Percentiles rank a stretch among this genome's conserved stretches.
phyloP scores from a whole-genome alignment of 2,113 vertebrate genomes.

The Girardinichthys multiradiatus region DNA sequence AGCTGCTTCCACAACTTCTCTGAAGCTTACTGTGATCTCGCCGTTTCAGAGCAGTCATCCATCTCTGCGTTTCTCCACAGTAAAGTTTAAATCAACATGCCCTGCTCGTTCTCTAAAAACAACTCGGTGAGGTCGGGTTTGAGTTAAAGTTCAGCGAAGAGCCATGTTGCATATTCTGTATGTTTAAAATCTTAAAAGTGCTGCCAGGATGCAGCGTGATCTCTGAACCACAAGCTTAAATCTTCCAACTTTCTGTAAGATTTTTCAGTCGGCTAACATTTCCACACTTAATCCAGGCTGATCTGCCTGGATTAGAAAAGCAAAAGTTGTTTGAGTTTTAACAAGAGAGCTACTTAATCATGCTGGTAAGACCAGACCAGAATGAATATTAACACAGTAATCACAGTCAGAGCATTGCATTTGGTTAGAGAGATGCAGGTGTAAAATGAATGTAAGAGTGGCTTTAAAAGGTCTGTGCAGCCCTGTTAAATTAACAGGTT shows the following conservation, averaged over 20 bases:
- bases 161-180: not conserved
- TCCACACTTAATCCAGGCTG: slow-evolving; percentile 32
- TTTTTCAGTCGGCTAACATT: slow-evolving; percentile 45
- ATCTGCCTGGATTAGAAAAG: slow-evolving; percentile 54
- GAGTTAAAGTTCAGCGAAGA: not conserved
- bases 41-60: slow-evolving; percentile 28
- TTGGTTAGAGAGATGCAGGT: slow-evolving; percentile 63
- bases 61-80: slow-evolving; percentile 6
- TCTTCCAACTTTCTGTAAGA: slow-evolving; percentile 45
- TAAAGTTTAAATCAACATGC: not conserved
- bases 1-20: slow-evolving; percentile 35
- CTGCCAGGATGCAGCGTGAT: slow-evolving; percentile 25
- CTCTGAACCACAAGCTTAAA: slow-evolving; percentile 30
- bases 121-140: not conserved
- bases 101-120: not conserved
- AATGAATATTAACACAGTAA: slow-evolving; percentile 84
- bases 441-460: slow-evolving; percentile 68
- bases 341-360: slow-evolving; percentile 73
- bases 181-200: slow-evolving; percentile 15
- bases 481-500: too few relatives aligned
- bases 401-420: slow-evolving; percentile 71
- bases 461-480: too few relatives aligned
- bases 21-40: slow-evolving; percentile 63
- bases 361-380: slow-evolving; percentile 53
- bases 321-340: slow-evolving; percentile 67